These are phyloP conservation scores for Orestias chungarensis DNA, from an alignment of 2,797 vertebrate genomes.

Conservation along the genomic window DNA sequence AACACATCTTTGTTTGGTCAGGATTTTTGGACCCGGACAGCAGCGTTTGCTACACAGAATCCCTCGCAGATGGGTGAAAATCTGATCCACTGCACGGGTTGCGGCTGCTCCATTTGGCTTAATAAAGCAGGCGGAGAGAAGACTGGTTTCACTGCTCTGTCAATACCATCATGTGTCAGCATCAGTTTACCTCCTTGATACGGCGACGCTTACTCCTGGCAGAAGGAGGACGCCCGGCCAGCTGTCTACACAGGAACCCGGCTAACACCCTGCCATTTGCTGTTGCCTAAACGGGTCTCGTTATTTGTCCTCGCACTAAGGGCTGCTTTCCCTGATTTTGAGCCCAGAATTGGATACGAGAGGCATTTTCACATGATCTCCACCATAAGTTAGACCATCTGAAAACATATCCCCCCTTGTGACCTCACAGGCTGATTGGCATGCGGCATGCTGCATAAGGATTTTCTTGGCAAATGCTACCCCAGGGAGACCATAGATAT, in stretches of 20 bases:
- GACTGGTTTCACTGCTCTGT: constrained; percentile 58
- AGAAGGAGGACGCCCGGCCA: constrained; percentile 26
- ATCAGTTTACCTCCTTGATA: constrained; percentile 58
- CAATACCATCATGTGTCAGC: constrained; percentile 50
- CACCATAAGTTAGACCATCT: constrained; percentile 73
- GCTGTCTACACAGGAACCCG: constrained; percentile 32
- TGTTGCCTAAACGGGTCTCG: constrained; percentile 53
- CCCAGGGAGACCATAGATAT: constrained; percentile 72
- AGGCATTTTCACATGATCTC: constrained; percentile 63
- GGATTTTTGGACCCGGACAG: constrained; percentile 52
- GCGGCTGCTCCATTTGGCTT: constrained; percentile 59
- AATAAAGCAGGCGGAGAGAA: constrained; percentile 46
- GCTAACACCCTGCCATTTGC: constrained; percentile 35
- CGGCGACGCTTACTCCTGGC: constrained; percentile 50
- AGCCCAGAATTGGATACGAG: constrained; percentile 55
- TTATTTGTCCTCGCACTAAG: constrained; percentile 46
- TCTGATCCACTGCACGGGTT: constrained; percentile 57
- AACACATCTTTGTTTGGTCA: constrained; percentile 57
- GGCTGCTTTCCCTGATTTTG: constrained; percentile 53
- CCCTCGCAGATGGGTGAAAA: constrained; percentile 46
- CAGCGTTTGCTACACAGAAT: constrained; percentile 32
- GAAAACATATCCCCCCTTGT: constrained; percentile 66
- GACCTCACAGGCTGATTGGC: constrained; percentile 66
- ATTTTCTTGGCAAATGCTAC: constrained; percentile 68
- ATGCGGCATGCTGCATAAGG: constrained; percentile 67